Percentiles rank a stretch among this genome's conserved stretches.
Evolutionary conservation across 2,113 vertebrate genomes (phyloP).

Genomic region (Turdus rufiventris): DNA sequence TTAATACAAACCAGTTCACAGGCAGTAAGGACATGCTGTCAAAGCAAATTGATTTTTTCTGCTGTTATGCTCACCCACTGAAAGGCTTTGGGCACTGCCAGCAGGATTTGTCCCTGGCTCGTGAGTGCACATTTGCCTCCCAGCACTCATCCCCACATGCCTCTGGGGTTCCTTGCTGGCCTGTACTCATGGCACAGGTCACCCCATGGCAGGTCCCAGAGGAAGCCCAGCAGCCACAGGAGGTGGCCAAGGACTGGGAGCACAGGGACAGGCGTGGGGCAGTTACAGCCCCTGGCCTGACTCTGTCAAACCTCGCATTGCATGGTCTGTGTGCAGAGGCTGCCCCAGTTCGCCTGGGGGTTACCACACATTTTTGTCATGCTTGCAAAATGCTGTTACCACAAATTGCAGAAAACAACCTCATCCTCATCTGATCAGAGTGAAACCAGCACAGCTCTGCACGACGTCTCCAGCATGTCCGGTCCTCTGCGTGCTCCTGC

Average conservation of each 20-base stretch:
- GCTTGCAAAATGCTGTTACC: constrained; percentile 48
- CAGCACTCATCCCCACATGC: accelerated
- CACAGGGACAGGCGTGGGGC: neutral
- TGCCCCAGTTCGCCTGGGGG: neutral
- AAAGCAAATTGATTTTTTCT: neutral
- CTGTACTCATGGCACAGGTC: neutral
- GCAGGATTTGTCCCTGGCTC: accelerated
- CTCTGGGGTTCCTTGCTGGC: neutral
- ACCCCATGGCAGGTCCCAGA: neutral
- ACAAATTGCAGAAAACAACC: neutral
- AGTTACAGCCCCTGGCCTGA: neutral
- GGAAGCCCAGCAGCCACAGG: neutral
- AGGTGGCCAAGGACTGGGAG: neutral
- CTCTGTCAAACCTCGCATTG: accelerated
- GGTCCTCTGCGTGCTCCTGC: neutral
- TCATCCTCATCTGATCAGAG: constrained; percentile 29
- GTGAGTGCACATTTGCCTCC: accelerated
- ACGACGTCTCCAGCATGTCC: neutral
- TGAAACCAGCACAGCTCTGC: neutral
- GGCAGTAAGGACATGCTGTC: neutral
- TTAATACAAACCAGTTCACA: neutral
- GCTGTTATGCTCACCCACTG: neutral
- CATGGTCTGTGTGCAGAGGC: neutral
- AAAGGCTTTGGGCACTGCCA: neutral
- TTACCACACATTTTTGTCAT: constrained; percentile 29